Conservation (phyloP, 2,113 vertebrate species). For the Oreotrochilus melanogaster region DNA sequence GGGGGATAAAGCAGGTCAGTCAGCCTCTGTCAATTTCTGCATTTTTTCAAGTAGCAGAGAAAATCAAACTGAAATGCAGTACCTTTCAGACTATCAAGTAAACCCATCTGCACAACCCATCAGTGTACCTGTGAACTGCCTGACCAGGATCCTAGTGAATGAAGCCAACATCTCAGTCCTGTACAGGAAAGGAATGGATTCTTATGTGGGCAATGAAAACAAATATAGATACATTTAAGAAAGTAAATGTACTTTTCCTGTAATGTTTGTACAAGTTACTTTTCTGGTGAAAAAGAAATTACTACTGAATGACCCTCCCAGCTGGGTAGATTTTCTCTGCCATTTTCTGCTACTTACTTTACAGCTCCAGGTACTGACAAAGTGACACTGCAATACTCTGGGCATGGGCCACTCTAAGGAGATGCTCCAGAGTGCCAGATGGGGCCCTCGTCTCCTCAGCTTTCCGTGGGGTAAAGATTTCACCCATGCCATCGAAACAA, state of each 20-base stretch:
- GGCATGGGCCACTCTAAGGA: background rate
- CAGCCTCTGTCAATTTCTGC: background rate
- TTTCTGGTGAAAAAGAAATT: fast-evolving
- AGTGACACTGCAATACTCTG: background rate
- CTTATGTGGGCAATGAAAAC: background rate
- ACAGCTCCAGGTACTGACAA: background rate
- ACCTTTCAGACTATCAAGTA: background rate
- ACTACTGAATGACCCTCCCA: background rate
- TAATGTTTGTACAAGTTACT: background rate
- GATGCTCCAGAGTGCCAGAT: background rate
- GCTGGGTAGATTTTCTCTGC: background rate
- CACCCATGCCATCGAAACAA: background rate
- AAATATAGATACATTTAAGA: background rate
- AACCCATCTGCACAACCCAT: background rate
- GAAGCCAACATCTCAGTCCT: background rate
- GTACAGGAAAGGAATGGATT: background rate
- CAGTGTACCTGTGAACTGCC: background rate
- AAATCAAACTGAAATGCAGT: background rate
- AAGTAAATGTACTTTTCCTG: background rate
- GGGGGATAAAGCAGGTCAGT: background rate
- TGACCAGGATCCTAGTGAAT: background rate
- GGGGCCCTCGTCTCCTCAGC: background rate
- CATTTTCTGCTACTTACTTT: background rate
- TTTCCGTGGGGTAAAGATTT: background rate
- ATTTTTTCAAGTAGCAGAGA: background rate